A percentile compares a stretch with the other conserved stretches of the same genome.
Evolutionary conservation across 2,888 invertebrate genomes (phyloP).

Genomic region (Conomelus anceps): DNA sequence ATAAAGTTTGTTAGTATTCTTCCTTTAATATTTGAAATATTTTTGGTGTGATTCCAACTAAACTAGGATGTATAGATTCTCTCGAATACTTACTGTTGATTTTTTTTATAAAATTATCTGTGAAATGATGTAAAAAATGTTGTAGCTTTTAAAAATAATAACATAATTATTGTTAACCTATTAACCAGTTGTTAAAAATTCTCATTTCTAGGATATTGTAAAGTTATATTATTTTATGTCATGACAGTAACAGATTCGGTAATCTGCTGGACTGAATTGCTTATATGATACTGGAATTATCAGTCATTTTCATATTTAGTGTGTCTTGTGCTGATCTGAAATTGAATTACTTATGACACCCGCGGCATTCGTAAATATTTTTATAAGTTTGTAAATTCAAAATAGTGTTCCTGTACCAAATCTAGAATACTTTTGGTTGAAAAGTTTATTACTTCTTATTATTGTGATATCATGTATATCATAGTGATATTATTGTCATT

Average conservation of each 20-base stretch:
- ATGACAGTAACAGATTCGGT: not conserved
- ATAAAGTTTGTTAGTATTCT: not conserved
- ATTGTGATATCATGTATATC: too few species aligned
- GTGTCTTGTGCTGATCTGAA: not conserved
- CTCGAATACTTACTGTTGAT: not conserved
- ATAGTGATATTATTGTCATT: too few species aligned
- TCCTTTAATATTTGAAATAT: not conserved
- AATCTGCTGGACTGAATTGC: not conserved
- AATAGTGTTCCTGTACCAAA: too few species aligned
- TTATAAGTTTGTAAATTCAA: too few species aligned
- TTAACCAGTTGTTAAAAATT: not conserved
- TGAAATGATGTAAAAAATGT: not conserved
- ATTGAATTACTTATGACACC: too few species aligned
- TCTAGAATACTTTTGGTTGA: too few species aligned
- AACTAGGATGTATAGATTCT: not conserved
- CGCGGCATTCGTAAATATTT: too few species aligned
- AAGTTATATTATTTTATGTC: not conserved
- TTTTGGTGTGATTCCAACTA: not conserved
- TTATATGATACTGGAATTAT: not conserved
- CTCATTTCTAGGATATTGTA: not conserved
- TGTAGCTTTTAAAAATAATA: not conserved
- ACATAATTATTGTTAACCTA: not conserved
- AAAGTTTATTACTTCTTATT: too few species aligned
- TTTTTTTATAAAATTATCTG: not conserved
- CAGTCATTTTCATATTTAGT: not conserved